Base-by-base conservation (phyloP, 2,888 invertebrate species). In the Micropterix aruncella region DNA sequence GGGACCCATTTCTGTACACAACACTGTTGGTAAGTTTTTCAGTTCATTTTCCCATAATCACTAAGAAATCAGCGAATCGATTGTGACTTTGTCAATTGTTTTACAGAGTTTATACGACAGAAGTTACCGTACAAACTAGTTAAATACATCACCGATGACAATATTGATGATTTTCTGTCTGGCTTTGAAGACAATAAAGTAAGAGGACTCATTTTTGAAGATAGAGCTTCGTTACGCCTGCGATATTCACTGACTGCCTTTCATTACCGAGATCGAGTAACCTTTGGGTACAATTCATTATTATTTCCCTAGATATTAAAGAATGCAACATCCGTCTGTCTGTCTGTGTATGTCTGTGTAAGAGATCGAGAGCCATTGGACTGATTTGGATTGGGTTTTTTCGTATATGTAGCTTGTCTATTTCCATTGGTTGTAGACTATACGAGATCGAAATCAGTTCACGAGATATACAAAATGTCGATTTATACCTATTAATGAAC, bases 181-280 rank as follows among this genome's bases (percentile, higher is more conserved):
- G 91, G 92, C 44, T 95, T 94, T 84, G 77, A 78, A 48, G 95
- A 96, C 66, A 96, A 96, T 63, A 77, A 83, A 61, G 90, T 95
- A 38, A 77, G 94, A 50, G 92, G 88, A 19, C 66, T 96, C 45
- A 83, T 95, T 55, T 88, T 94, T 63, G 86, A 90, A 57, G 84
- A 84, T 48, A 72, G 80, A 47, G 76, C 74, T 49, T 77, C 78
- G 9, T 79, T 89, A 44, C 77, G 92, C 43, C 73, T 95, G 44
- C 70, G 95, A 50, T 96, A 94, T 67, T 71, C 94, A 50, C 75
- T 93, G 49, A 81, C 88, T 49, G 93, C 94, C 27, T 93, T 82
- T 65, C 83, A 84, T 60, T 90, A 89, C 61, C 75, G 86, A 53
- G 83, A 87, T 55, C 73, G 87, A 51, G 86, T 94, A 38, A 83